Evolutionary conservation across 2,113 vertebrate genomes (phyloP), one percentile per base, ranked within the genome.

Genomic region (Cnemophilus loriae): DNA sequence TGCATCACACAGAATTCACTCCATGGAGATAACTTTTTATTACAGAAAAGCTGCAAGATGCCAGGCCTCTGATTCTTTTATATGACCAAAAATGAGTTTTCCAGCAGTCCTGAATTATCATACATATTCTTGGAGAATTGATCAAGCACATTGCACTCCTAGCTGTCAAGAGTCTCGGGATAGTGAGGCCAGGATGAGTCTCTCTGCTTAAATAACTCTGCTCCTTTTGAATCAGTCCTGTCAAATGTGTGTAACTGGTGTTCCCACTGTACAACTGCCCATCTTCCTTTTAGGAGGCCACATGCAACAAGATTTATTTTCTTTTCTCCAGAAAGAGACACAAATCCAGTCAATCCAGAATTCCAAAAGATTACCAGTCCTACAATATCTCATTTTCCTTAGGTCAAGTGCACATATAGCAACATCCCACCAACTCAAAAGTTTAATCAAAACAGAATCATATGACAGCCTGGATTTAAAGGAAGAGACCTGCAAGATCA

Each of bases 141-240:
- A 52, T 41, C 27, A 56, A n/a, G n/a, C 20, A 37, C 37, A 39
- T 0, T 63, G 67, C 0, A 6, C 11, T 84, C 39, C 37, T 67
- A 77, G 39, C 47, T 77, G 33, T 50, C 39, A 59, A 37, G 17
- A 7, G 17, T 32, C 13, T 33, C 14, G 55, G 21, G 17, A 59
- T 2, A 57, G 20, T 0, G 22, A 8, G 33, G 37, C 14, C 2
- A 3, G 20, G 75, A 88, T 1, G 1, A 69, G 23, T 50, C 10
- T 52, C 33, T 39, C 70, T 76, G 20, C 49, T 78, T 53, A 83
- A 77, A 14, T 41, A 64, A 88, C 41, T 69, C 44, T 19, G 8
- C 16, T 82, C 13, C n/a, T 68, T 78, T 67, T 44, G 18, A 82
- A 76, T 30, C 20, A 80, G 21, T 69, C n/a, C 37, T 16, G 3